These are phyloP conservation scores for Neocrepidodera transversa DNA, from an alignment of 2,888 invertebrate genomes.

Conservation along the genomic window DNA sequence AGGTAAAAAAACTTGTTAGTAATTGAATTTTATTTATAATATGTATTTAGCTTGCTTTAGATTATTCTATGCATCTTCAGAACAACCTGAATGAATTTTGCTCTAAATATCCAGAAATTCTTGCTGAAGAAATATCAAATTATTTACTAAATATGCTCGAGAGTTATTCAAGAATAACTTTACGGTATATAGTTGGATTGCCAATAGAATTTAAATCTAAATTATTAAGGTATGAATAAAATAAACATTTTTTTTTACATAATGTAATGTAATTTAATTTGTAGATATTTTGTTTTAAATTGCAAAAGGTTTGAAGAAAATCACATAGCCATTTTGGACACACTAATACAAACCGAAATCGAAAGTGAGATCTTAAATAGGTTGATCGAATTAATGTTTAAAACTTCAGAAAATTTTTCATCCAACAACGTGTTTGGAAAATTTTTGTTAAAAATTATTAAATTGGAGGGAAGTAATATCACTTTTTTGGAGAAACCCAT, in stretches of 20 bases:
- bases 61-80: constrained; percentile 37
- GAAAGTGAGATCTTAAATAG: constrained; percentile 37
- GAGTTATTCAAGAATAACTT: constrained; percentile 27
- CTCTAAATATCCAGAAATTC: constrained; percentile 30
- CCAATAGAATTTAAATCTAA: constrained; percentile 32
- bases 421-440: constrained; percentile 44
- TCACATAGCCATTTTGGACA: constrained; percentile 41
- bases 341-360: constrained; percentile 33
- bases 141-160: constrained; percentile 18
- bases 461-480: constrained; percentile 36
- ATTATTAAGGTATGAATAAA: constrained; percentile 37
- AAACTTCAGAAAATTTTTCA: constrained; percentile 32
- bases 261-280: constrained; percentile 23
- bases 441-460: constrained; percentile 40
- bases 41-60: constrained; percentile 35
- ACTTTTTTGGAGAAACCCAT: constrained; percentile 41
- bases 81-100: constrained; percentile 32
- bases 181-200: constrained; percentile 37
- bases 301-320: constrained; percentile 35
- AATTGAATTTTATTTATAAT: constrained; percentile 3
- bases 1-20: constrained; percentile 28
- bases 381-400: constrained; percentile 42
- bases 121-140: constrained; percentile 33
- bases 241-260: background rate
- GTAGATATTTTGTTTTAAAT: constrained; percentile 36